Conservation (phyloP, 2,888 invertebrate species). For the Sisyra nigra region DNA sequence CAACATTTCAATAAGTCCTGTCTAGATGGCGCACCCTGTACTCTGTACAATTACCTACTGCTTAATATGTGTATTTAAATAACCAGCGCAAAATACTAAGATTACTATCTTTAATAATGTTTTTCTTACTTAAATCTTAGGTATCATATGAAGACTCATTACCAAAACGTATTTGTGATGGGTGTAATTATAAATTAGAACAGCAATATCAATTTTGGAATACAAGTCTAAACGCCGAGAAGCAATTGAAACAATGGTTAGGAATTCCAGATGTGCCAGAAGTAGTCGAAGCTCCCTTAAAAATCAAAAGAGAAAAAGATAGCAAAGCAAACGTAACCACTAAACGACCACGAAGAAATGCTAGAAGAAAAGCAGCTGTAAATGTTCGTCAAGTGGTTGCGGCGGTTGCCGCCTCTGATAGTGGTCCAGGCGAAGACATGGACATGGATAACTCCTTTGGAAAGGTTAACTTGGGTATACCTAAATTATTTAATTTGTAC, state of each 20-base stretch:
- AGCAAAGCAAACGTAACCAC: background rate
- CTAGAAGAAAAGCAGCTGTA: conserved; percentile 7
- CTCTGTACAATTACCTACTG: too few relatives aligned
- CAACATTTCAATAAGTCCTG: too few relatives aligned
- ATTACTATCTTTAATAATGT: background rate
- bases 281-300: background rate
- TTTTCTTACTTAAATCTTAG: conserved; percentile 25
- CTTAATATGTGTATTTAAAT: background rate
- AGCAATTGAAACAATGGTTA: conserved; percentile 26
- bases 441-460: background rate
- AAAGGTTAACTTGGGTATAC: conserved; percentile 4
- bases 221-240: conserved; percentile 47
- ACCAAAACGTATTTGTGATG: conserved; percentile 55
- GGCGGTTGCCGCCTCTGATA: conserved; percentile 2
- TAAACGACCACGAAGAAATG: conserved; percentile 8
- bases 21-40: too few relatives aligned
- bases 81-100: too few relatives aligned
- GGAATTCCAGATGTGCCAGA: conserved; percentile 10
- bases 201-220: conserved; percentile 57
- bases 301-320: conserved; percentile 7
- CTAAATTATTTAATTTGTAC: background rate
- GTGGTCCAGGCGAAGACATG: background rate
- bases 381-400: conserved; percentile 6
- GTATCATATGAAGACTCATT: conserved; percentile 46
- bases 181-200: conserved; percentile 53